Evolutionary conservation across 2,888 invertebrate species (phyloP).

Genomic region (Rugalucina vietnamica): DNA sequence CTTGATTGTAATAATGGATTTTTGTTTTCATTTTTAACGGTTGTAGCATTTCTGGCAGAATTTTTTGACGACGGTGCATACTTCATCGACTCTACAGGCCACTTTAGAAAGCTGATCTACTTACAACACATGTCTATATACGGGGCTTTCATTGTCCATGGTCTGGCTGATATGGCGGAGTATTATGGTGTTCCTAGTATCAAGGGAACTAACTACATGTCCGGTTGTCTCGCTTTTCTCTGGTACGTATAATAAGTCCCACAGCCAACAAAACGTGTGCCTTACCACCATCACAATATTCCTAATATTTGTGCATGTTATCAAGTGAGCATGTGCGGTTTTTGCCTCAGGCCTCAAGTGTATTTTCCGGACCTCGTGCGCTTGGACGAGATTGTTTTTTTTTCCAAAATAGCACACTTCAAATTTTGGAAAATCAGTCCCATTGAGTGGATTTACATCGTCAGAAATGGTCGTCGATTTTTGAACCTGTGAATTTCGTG

Average conservation of each 20-base stretch:
- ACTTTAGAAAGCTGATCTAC: conserved; percentile 55
- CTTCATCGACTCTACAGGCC: conserved; percentile 56
- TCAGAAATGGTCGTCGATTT: too few species aligned
- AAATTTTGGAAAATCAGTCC: too few species aligned
- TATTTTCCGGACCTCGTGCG: neutral
- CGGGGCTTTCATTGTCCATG: conserved; percentile 61
- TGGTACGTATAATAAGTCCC: conserved; percentile 36
- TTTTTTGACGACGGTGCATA: conserved; percentile 52
- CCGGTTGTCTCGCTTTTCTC: conserved; percentile 38
- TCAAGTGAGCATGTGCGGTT: neutral
- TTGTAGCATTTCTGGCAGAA: conserved; percentile 61
- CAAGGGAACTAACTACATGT: conserved; percentile 43
- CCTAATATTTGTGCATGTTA: too few species aligned
- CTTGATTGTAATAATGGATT: neutral
- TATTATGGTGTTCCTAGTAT: conserved; percentile 46
- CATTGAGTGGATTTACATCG: too few species aligned
- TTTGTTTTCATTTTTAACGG: neutral
- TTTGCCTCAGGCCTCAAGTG: neutral
- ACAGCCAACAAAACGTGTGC: conserved; percentile 11
- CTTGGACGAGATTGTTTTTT: neutral
- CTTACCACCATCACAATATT: neutral
- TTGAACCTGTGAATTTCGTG: too few species aligned
- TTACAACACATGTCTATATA: conserved; percentile 64
- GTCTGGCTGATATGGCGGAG: conserved; percentile 51
- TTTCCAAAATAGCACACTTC: neutral